Base-by-base conservation (phyloP, 2,113 vertebrate genomes). In the Macrotus californicus region DNA sequence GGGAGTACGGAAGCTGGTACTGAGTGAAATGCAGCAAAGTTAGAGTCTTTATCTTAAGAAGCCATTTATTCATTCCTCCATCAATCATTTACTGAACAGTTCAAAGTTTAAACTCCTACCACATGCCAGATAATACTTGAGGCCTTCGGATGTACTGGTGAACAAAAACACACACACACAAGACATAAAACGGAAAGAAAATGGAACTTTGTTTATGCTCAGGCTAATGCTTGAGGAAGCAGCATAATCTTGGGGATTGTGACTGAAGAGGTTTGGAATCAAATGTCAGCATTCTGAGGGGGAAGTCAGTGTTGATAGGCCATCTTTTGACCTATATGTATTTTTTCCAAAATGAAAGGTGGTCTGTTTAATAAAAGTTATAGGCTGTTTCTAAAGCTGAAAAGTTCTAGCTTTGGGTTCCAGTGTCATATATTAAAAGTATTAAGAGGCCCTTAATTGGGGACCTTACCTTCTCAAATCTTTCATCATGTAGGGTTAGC, bases 401-500 rank as follows among this genome's bases (percentile, higher is more conserved):
- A 48, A 46, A 70, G 24, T 54, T 81, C 24, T 81, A 52, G 80
- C 52, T 82, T 87, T 89, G 67, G 79, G 72, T 69, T 75, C 61
- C 4, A 77, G 56, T 5, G 19, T 91, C 26, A 72, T 26, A 26
- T 52, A 52, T 64, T 64, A 31, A 64, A 31, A 48, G 12, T 48
- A 59, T 22, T n/a, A 69, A 67, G 77, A 64, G 22, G 5, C 67
- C 36, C 36, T 48, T 31, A 10, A 9, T 18, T 67, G 46, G 61
- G 48, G 83, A 41, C 46, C 93, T 96, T 31, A 99, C 99, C 99
- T 99, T 99, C 95, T 99, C 99, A 95, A 99, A 99, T 70, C 99
- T 99, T 96, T 99, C 99, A 93, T 99, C 99, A 87, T 99, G 98
- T 18, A 99, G 98, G 0, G 98, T 99, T 94, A 99, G 98, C 97